Conservation (phyloP, 2,113 vertebrate species). For the Silurus meridionalis region DNA sequence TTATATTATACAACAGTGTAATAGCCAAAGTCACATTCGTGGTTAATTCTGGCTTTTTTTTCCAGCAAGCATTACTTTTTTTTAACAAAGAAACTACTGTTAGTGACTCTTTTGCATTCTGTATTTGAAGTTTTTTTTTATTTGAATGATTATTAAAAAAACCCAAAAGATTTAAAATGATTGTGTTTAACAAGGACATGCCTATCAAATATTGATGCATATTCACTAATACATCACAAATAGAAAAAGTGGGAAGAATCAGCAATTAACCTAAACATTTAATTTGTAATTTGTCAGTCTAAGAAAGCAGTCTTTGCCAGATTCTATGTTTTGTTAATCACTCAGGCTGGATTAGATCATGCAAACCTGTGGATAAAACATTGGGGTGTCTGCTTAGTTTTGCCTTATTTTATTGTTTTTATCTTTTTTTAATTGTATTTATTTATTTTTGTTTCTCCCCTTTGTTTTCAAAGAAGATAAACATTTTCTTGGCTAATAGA, state of each 20-base stretch:
- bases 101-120: neutral
- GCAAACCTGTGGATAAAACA: neutral
- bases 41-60: neutral
- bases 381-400: neutral
- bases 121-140: neutral
- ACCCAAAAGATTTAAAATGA: too few relatives aligned
- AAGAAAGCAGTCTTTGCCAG: constrained; percentile 33
- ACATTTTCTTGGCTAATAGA: neutral
- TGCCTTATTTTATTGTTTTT: neutral
- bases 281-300: constrained; percentile 18
- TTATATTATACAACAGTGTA: neutral
- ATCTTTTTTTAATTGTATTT: too few relatives aligned
- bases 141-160: neutral
- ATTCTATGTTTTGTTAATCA: constrained; percentile 41
- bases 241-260: too few relatives aligned
- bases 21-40: neutral
- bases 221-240: neutral
- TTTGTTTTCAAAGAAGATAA: neutral
- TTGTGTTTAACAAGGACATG: neutral
- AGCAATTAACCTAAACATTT: neutral
- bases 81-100: neutral
- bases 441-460: neutral
- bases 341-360: constrained; percentile 26
- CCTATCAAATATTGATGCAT: neutral
- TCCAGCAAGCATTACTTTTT: neutral